Evolutionary conservation across 2,888 invertebrate genomes (phyloP).

Genomic region (Mayetiola destructor): DNA sequence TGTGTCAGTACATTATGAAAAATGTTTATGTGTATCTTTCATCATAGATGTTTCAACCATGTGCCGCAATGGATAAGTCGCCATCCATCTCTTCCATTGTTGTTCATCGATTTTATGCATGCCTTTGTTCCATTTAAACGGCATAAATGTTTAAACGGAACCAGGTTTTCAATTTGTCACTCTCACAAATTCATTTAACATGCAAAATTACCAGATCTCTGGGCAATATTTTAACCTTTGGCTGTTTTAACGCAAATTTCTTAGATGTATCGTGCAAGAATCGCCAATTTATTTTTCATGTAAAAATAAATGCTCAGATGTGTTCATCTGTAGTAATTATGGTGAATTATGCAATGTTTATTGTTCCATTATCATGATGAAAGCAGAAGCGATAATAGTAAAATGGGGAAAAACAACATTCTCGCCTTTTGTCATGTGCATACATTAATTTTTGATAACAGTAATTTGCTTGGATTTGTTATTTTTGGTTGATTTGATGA

Average conservation of each 20-base stretch:
- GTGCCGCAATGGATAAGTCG: not conserved
- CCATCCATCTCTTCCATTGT: not conserved
- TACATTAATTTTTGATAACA: constrained; percentile 10
- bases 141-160: not conserved
- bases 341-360: no score
- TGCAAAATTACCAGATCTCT: not conserved
- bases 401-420: no score
- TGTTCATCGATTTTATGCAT: not conserved
- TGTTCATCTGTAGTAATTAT: not conserved
- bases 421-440: not conserved
- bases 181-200: not conserved
- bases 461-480: constrained; percentile 7
- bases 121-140: not conserved
- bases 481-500: no score
- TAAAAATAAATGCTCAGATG: not conserved
- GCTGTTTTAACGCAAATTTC: no score
- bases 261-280: no score
- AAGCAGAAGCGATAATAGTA: not conserved
- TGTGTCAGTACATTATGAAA: no score
- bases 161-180: constrained; percentile 2
- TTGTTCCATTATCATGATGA: not conserved
- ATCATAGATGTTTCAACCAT: not conserved
- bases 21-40: not conserved
- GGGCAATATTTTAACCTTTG: not conserved
- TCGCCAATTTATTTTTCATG: no score